Percentiles rank a stretch among this genome's conserved stretches.
Evolutionary conservation across 1,140 invertebrate species (phyloP).

Genomic region (Grapholita molesta): DNA sequence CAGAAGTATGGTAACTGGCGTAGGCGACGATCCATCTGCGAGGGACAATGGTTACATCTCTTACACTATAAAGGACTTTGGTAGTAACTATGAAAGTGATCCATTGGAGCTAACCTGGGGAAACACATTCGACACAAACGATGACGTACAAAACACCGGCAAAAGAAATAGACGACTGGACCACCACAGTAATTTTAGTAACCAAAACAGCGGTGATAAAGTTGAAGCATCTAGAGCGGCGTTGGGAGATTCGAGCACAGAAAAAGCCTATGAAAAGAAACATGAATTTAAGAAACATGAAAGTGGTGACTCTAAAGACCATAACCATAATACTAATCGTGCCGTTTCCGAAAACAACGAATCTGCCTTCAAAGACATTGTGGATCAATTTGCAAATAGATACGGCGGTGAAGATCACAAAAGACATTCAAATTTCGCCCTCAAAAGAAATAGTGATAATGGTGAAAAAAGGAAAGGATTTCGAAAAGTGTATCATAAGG

Average conservation of each 20-base stretch:
- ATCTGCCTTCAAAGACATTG: constrained; percentile 43
- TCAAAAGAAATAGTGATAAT: constrained; percentile 71
- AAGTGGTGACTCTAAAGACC: constrained; percentile 27
- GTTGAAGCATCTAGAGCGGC: neutral
- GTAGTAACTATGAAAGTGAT: constrained; percentile 54
- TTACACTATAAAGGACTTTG: constrained; percentile 53
- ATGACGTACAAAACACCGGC: constrained; percentile 24
- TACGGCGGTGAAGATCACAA: constrained; percentile 51
- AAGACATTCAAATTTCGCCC: constrained; percentile 38
- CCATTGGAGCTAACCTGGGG: constrained; percentile 45
- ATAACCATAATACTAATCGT: neutral
- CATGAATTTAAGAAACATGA: constrained; percentile 33
- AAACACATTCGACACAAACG: constrained; percentile 47
- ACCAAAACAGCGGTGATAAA: neutral
- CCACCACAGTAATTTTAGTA: constrained; percentile 16
- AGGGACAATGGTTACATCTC: constrained; percentile 28
- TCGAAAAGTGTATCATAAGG: constrained; percentile 84
- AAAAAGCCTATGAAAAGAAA: constrained; percentile 28
- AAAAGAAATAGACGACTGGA: constrained; percentile 35
- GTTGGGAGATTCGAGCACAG: constrained; percentile 27
- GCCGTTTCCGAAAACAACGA: constrained; percentile 19
- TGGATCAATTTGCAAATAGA: constrained; percentile 53
- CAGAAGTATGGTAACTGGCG: constrained; percentile 28
- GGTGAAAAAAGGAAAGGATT: constrained; percentile 82
- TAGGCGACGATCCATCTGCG: constrained; percentile 48